Base-by-base conservation (phyloP, 2,888 invertebrate species). In the Sarcophaga variegata region DNA sequence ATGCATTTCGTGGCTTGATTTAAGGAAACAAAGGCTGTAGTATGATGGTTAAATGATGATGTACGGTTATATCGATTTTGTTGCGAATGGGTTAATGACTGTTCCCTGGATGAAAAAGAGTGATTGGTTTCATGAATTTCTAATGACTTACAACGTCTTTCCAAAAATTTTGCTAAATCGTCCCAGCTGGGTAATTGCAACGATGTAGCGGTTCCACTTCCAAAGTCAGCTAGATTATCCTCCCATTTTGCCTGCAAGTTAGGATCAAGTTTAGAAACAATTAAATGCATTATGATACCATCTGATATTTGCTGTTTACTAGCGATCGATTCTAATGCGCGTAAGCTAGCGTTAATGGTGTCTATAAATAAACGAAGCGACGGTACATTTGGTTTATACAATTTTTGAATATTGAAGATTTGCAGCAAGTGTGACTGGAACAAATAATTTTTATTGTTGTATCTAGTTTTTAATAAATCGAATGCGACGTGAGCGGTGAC, bases 261-360 rank as follows among this genome's bases (percentile, higher is more conserved):
- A 22, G 62, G 11, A 66, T 88, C 88, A 4, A 88, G 70, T 60
- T 82, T 85, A 10, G 82, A 71, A 0, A 62, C 59, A 37, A 88
- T 60, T 11, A 88, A 60, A 20, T 85, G 85, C 22, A 88, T 27
- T 14, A 88, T 37, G 47, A 81, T 80, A 11, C 66, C 80, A 11
- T 88, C 83, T 10, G 86, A 69, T 63, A 86, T 86, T 83, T 85
- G 81, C n/a, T 25, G 20, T 25, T 20, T 74, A 20, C 71, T 62
- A 59, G 81, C 83, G 62, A 85, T 77, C 54, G 88, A 83, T 67
- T 88, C 78, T 63, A 86, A 76, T n/a, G 84, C 83, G 4, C 86
- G 88, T 22, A 88, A 54, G 54, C 81, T 79, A 2, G 76, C 71
- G 17, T 88, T 86, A 12, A 84, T 59, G 11, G 49, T 77, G 17